These are phyloP conservation scores for Hemiprocne comata DNA, from an alignment of 2,113 vertebrate species.

Conservation along the genomic window DNA sequence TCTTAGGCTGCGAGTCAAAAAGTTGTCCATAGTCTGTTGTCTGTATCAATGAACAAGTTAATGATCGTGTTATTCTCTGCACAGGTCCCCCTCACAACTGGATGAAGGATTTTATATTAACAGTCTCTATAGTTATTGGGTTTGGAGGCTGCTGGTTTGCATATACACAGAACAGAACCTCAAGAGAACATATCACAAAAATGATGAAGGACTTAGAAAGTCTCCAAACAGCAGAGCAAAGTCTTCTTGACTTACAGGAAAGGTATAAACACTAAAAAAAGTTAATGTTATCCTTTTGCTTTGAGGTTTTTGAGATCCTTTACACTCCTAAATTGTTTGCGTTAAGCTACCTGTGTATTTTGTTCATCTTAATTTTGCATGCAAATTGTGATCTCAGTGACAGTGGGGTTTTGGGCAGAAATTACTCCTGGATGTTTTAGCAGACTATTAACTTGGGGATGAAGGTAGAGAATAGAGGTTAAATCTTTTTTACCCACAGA, in stretches of 20 bases:
- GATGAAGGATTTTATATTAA: constrained; percentile 97
- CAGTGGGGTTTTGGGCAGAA: neutral
- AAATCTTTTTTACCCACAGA: neutral
- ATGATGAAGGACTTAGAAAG: constrained; percentile 99
- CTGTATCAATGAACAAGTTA: neutral
- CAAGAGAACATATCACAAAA: constrained; percentile 93
- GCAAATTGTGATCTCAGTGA: neutral
- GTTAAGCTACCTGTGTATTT: neutral
- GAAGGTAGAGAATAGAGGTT: neutral
- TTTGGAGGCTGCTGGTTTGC: constrained; percentile 99
- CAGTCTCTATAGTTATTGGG: constrained; percentile 95
- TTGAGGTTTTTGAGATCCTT: neutral
- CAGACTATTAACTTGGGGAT: neutral
- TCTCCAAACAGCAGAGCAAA: constrained; percentile 92
- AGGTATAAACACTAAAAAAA: constrained; percentile 77
- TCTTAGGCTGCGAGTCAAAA: neutral
- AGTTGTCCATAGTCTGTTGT: neutral
- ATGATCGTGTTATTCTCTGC: constrained; percentile 25
- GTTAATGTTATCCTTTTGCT: neutral
- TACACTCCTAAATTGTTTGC: neutral
- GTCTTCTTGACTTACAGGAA: constrained; percentile 92
- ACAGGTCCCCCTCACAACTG: constrained; percentile 95
- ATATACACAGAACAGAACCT: constrained; percentile 94
- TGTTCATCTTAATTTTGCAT: neutral
- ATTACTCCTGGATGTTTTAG: neutral